Conservation (phyloP, 2,888 invertebrate genomes). For the Pachliopta kotzebuea region DNA sequence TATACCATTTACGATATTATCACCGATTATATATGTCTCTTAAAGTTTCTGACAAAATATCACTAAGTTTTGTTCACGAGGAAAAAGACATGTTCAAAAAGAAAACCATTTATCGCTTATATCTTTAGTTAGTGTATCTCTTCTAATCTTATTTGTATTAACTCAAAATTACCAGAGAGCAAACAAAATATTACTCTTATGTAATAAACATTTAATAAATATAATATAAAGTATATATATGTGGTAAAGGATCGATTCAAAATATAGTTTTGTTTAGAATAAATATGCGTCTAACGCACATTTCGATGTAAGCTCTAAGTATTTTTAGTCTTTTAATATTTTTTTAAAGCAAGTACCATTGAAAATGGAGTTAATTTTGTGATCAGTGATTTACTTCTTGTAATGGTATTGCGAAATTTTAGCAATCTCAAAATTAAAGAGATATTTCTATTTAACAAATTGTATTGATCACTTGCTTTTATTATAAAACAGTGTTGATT, state of each 20-base stretch:
- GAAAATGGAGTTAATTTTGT: conserved; percentile 49
- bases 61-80: no score
- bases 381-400: conserved; percentile 50
- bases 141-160: no score
- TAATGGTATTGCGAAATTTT: conserved; percentile 38
- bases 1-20: no score
- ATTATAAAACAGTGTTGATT: conserved; percentile 20
- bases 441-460: conserved; percentile 19
- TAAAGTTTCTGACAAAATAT: no score
- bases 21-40: no score
- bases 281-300: conserved; percentile 61
- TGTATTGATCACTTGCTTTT: conserved; percentile 27
- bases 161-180: no score
- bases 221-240: not conserved
- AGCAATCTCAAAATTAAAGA: conserved; percentile 35
- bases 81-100: no score
- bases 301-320: conserved; percentile 47
- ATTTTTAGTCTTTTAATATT: conserved; percentile 40
- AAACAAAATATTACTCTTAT: no score
- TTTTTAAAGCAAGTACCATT: conserved; percentile 60
- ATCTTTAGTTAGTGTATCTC: no score
- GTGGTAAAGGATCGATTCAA: not conserved
- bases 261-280: conserved; percentile 28
- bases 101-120: no score
- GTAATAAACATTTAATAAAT: not conserved